Base-by-base conservation (phyloP, 2,113 vertebrate genomes). In the Varanus salvator region DNA sequence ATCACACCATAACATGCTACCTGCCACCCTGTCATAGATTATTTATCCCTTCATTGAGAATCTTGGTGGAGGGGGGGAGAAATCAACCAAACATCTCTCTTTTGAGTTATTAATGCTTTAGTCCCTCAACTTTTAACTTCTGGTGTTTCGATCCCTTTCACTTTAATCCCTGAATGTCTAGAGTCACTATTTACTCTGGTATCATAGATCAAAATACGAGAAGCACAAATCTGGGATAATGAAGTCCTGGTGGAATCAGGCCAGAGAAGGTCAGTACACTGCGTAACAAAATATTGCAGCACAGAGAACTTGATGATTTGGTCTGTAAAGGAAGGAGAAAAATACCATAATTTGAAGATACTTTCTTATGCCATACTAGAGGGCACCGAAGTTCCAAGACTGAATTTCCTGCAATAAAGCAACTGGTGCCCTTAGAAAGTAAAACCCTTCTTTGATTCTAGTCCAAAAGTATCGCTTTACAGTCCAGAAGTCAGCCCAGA, bases 41-140 rank as follows among this genome's bases (percentile, higher is more conserved):
- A 88, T 88, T 81, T 81, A 81, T 88, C 66, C 81, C n/a, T 72
- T 68, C 44, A 54, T 54, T 81, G 50, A 69, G 44, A 80, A 54
- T 69, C 21, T 71, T 19, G 60, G 5, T 11, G 31, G 31, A 14
- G 6, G 19, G 72, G 72, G 52, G 72, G 31, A 38, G 66, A 12
- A 78, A 15, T 12, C 29, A 52, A n/a, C 21, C 1, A 34, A 17
- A 69, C 52, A 3, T 17, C 52, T 19, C 9, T 80, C 31, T 68
- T 27, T 5, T 15, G 48, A 87, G 44, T 54, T 38, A 69, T 34
- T 66, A 80, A 80, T 87, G 29, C 34, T 15, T 83, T 74, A 52
- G 48, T 81, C 38, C 23, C 21, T 80, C 54, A 23, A n/a, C 81
- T 52, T 64, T 48, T 84, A 84, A 89, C n/a, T 66, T 64, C 23